A percentile compares a stretch with the other conserved stretches of the same genome.
Conservation (phyloP, 2,113 vertebrate species). For the Rhinogobius similis region DNA sequence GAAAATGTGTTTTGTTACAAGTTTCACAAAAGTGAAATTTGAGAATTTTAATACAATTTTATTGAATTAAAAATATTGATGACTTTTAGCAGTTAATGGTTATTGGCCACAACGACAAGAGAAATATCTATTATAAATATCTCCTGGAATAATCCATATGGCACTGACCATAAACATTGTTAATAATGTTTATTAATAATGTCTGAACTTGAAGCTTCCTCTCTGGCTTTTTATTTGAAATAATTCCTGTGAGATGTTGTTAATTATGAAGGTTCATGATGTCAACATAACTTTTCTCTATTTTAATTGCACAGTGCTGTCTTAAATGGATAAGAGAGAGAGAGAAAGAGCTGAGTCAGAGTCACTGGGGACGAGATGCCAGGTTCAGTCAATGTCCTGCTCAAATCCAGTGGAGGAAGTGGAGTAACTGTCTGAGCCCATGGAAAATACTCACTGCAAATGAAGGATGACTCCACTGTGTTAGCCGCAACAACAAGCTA, state of each 20-base stretch:
- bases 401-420: constrained; percentile 31
- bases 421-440: constrained; percentile 20
- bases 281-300: neutral
- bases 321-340: constrained; percentile 10
- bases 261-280: neutral
- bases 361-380: constrained; percentile 32
- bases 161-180: too few species aligned
- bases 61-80: too few species aligned
- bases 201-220: neutral
- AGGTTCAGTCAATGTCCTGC: constrained; percentile 33
- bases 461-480: constrained; percentile 24
- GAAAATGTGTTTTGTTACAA: too few species aligned
- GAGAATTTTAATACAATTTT: too few species aligned
- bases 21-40: too few species aligned
- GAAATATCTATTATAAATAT: too few species aligned
- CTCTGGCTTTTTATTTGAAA: neutral
- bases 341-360: constrained; percentile 56
- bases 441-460: constrained; percentile 27
- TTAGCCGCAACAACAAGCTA: neutral
- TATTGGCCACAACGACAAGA: too few species aligned
- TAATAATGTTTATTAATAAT: too few species aligned
- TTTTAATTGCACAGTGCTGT: neutral
- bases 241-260: neutral
- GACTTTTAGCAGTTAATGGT: too few species aligned
- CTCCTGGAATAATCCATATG: too few species aligned